Evolutionary conservation across 2,797 vertebrate species (phyloP), one percentile per base, ranked within the genome.

Genomic region (Tamandua tetradactyla): DNA sequence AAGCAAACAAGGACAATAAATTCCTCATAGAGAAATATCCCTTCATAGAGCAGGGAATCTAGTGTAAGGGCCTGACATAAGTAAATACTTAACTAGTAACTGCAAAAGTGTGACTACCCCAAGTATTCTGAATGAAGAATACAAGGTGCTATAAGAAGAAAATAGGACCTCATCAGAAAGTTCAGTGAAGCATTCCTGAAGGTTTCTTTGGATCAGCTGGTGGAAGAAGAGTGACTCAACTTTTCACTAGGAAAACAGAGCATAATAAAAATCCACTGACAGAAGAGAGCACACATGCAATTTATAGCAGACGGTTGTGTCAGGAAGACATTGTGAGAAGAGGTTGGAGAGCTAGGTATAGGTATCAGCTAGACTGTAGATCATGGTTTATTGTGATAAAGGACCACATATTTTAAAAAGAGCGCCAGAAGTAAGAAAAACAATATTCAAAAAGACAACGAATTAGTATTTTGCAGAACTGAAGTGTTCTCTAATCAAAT

Each of bases 401-500:
- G 20, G 42, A 18, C 4, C 10, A 61, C 18, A 9, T 23, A 69
- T 2, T 55, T 62, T 84, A 47, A 22, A 81, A 95, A 69, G 30
- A 81, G 4, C 79, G 89, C 37, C 6, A 64, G 59, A 91, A 86
- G 10, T 5, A 30, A 74, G 20, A 74, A n/a, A 68, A 87, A 9
- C 25, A 52, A 22, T 64, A 69, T 76, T 87, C 25, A 61, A 47
- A 72, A 13, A 80, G 13, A 87, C 1, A 17, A 52, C 18, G 30
- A 86, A 64, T 35, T 72, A 32, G 8, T 57, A 30, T 44, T 84
- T 89, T 85, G 86, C 37, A 49, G 10, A 89, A 85, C 23, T 30
- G 14, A 94, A 78, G 23, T 18, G 15, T 66, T 25, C 82, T 91
- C 32, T 82, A 61, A 35, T 23, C n/a, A 95, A 83, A 5, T 57